Evolutionary conservation across 1,140 invertebrate species (phyloP).

Genomic region (Heliconius hermathena): DNA sequence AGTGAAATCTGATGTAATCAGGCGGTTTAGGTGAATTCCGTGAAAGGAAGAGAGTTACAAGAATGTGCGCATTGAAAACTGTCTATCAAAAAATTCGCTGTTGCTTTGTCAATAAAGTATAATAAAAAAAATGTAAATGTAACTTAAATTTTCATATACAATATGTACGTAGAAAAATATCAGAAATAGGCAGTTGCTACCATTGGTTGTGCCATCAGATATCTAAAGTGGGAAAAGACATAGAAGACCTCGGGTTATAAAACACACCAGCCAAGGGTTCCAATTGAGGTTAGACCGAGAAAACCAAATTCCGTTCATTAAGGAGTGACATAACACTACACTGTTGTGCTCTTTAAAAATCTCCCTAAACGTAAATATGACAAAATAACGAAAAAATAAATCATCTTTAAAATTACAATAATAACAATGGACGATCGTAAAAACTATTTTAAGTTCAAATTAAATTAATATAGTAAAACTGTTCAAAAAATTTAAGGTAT

Average conservation of each 20-base stretch:
- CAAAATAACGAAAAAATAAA: no score
- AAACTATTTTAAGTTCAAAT: no score
- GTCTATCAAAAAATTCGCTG: not conserved
- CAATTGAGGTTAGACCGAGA: no score
- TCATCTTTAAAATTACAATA: no score
- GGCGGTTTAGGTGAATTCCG: not conserved
- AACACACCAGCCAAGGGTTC: not conserved
- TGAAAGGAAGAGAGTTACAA: not conserved
- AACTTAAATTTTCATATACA: not conserved
- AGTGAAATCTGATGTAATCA: not conserved
- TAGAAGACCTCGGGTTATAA: not conserved
- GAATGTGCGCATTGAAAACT: not conserved
- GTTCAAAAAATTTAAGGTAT: no score
- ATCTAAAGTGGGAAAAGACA: not conserved
- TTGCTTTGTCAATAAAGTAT: not conserved
- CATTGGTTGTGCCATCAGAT: constrained; percentile 10
- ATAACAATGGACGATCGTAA: no score
- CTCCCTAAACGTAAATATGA: no score
- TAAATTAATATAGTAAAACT: no score
- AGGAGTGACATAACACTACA: no score
- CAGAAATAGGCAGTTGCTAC: not conserved
- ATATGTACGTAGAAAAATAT: not conserved
- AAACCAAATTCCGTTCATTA: no score
- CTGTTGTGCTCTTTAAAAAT: no score
- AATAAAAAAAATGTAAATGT: not conserved